Evolutionary conservation across 2,888 invertebrate species (phyloP), one percentile per base, ranked within the genome.

Genomic region (Platycnemis pennipes): DNA sequence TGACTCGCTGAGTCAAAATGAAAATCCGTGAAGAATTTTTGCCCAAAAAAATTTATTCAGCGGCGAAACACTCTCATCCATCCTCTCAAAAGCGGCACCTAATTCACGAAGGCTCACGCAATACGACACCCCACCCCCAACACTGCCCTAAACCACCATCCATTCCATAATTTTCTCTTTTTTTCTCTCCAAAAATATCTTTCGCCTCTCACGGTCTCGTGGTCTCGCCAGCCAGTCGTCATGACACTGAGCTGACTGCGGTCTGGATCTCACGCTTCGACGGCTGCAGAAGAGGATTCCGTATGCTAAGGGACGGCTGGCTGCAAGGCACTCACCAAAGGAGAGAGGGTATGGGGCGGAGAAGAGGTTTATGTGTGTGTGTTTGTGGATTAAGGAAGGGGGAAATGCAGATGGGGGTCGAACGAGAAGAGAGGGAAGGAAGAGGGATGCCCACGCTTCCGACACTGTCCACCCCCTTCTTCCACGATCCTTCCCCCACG

Each of bases 271-370:
- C 44, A 87, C 87, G 87, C 87, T 45, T n/a, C 87, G 16, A n/a
- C 87, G 87, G 45, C 26, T 87, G 8, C n/a, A 46, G 87, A 19
- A 87, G 87, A 87, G 87, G 87, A 87, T 26, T 87, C n/a, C 45
- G 16, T 42, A 13, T 42, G 22, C 16, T 46, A 77, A 77, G 77
- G 77, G 77, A 77, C 77, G 37, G 77, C 69, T n/a, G 77, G 37
- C 37, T 77, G 77, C 77, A 77, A 77, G 77, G 77, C 31, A 77
- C 77, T 77, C 77, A 77, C 31, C 69, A 31, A 31, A 7, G 69
- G 11, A 37, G 77, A 37, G 77, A 37, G 37, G 37, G 77, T 11
- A 4, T 3, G 77, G 37, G 31, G 31, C 37, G 31, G 77, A 11
- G 77, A 3, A n/a, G n/a, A n/a, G n/a, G n/a, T n/a, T n/a, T n/a